Base-by-base conservation (phyloP, 2,888 invertebrate genomes). In the Meteorus colon region DNA sequence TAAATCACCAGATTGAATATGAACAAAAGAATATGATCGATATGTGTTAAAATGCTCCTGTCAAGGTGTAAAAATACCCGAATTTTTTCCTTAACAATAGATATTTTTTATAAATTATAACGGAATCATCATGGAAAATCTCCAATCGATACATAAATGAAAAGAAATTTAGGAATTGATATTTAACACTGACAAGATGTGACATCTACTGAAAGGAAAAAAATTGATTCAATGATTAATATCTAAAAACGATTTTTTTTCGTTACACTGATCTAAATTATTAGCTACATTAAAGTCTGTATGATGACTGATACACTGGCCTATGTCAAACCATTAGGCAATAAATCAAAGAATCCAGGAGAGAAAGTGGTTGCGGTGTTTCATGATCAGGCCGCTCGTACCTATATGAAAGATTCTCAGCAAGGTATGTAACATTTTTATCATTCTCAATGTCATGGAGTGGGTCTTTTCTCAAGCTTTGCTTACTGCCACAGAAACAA, bases 341-440 rank as follows among this genome's bases (percentile, higher is more conserved):
- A 69, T 69, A 59, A 69, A 69, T 69, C 59, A 59, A 69, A 69
- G 59, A 69, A 24, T 69, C 59, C 66, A 65, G 70, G 63, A 74
- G 76, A 77, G 76, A 77, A 77, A 77, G 76, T 77, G 60, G 73
- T 77, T 70, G 63, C 69, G 70, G 63, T 65, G 31, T 37, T 67
- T 68, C 51, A 68, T 66, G 41, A 71, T 70, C 71, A 37, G 59
- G 55, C 29, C 55, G 24, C 19, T 55, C n/a, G 19, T 55, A 55
- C 4, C 16, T n/a, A 16, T n/a, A 55, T 55, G 55, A 55, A 55
- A 55, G 55, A 55, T 19, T 55, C 55, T 55, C 19, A 27, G n/a
- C 63, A 12, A 14, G 55, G 55, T 55, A 34, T 55, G 41, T 27
- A 55, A 69, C 51, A 51, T 69, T 55, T 34, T 48, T 48, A 45